These are phyloP conservation scores for Cheilosia vulpina DNA, from an alignment of 2,888 invertebrate genomes.

Conservation along the genomic window DNA sequence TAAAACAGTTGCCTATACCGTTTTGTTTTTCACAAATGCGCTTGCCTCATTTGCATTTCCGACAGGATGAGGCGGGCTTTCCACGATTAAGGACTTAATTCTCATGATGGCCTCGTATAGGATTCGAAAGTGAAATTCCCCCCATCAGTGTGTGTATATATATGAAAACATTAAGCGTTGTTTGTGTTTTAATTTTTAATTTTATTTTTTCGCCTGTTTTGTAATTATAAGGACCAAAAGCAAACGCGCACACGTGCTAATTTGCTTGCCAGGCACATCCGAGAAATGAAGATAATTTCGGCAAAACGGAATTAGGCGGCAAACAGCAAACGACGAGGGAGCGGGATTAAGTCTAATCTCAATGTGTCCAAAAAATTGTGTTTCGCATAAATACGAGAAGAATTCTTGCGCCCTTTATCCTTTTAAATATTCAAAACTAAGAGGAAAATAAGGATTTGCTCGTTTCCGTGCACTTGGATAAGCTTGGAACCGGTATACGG, in stretches of 20 bases:
- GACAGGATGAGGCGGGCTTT: conserved; percentile 30
- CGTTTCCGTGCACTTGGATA: conserved; percentile 31
- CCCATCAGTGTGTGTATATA: not conserved
- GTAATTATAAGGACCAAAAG: conserved; percentile 55
- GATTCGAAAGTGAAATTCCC: conserved; percentile 52
- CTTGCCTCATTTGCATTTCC: conserved; percentile 66
- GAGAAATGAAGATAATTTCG: conserved; percentile 30
- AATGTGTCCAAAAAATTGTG: conserved; percentile 68
- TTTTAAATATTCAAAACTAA: conserved; percentile 72
- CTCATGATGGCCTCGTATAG: conserved; percentile 54
- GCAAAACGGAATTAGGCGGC: conserved; percentile 45
- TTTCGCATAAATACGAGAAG: conserved; percentile 45
- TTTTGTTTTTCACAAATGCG: not conserved
- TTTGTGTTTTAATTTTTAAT: not conserved
- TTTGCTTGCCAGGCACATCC: conserved; percentile 19
- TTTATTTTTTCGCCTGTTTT: not conserved
- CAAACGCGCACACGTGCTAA: conserved; percentile 60
- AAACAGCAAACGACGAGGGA: conserved; percentile 32
- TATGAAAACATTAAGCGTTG: conserved; percentile 14
- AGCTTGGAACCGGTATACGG: not conserved
- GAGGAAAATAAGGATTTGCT: conserved; percentile 58
- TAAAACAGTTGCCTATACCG: not conserved
- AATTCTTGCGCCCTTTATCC: conserved; percentile 66
- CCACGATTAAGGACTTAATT: conserved; percentile 65
- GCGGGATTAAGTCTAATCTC: conserved; percentile 64